Evolutionary conservation across 2,888 invertebrate species (phyloP), one percentile per base, ranked within the genome.

Genomic region (Pantelozetes paolii): DNA sequence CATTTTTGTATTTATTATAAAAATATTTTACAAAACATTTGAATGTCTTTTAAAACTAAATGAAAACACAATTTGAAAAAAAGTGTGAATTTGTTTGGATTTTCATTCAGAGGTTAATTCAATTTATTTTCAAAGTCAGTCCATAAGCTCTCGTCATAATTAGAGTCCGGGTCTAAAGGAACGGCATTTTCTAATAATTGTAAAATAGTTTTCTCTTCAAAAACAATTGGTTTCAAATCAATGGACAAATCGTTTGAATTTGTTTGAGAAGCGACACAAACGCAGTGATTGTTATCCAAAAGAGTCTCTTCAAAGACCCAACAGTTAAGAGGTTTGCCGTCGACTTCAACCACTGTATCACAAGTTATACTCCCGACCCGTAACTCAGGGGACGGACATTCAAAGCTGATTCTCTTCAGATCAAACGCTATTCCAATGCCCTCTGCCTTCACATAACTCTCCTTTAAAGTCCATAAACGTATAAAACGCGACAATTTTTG

Each of bases 391-490:
- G 77, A 76, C 45, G 32, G 71, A 36, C 77, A 78, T n/a, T 71
- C 82, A 82, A 96, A 97, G 83, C 88, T 89, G 54, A 96, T 86
- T 78, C 89, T 86, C 78, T 87, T 84, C 62, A 97, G 85, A 79
- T 91, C 88, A 77, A 90, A 84, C 0, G 89, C 89, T 72, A 97
- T 88, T 40, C 96, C 96, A 30, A 89, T 84, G 26, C 96, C 95
- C 73, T 89, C 85, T 77, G 95, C 94, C 84, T 97, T 97, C 0
- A 93, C 90, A 81, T 93, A 94, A 81, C 94, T 90, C 82, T 97
- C 96, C 83, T 97, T 97, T 70, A 97, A 84, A 79, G 93, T 90
- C 84, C 97, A 97, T 80, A 90, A 86, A 76, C 96, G 86, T 82
- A 90, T 94, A 83, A 96, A 97, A 80, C 89, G 88, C 20, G 85